phyloP scores from a whole-genome alignment of 2,797 vertebrate genomes.

The Tenualosa thibaudeaui region DNA sequence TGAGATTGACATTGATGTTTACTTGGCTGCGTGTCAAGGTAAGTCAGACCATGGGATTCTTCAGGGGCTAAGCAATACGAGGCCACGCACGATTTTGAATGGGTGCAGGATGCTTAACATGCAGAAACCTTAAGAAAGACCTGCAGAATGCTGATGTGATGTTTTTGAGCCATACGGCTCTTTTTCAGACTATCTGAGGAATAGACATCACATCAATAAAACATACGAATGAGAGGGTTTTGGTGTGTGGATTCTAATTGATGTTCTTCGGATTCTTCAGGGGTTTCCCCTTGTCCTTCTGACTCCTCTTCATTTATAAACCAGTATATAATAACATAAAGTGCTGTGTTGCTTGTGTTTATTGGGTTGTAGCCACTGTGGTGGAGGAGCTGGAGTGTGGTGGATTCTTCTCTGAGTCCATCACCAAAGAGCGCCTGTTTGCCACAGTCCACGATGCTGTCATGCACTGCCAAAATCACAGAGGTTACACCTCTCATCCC shows the following conservation, averaged over 20 bases:
- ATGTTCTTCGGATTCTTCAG: too few relatives aligned
- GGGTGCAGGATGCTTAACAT: too few relatives aligned
- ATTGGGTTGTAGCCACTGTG: constrained; percentile 69
- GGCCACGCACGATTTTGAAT: too few relatives aligned
- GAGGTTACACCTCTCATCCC: constrained; percentile 47
- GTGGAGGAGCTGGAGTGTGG: constrained; percentile 84
- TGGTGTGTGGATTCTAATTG: too few relatives aligned
- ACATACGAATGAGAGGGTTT: too few relatives aligned
- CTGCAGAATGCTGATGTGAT: too few relatives aligned
- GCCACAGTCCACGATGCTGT: constrained; percentile 85
- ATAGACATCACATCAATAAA: too few relatives aligned
- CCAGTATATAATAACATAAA: background rate
- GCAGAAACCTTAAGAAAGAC: too few relatives aligned
- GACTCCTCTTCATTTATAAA: background rate
- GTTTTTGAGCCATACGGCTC: too few relatives aligned
- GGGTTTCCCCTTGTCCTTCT: background rate
- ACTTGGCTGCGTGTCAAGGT: constrained; percentile 87
- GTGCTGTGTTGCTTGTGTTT: background rate
- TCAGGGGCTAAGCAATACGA: background rate
- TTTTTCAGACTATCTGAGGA: too few relatives aligned
- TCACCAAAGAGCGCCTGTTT: constrained; percentile 86
- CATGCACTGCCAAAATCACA: constrained; percentile 69
- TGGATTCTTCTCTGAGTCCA: constrained; percentile 80
- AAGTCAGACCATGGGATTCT: constrained; percentile 44
- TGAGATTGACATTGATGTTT: constrained; percentile 89